These are phyloP conservation scores for Pachyrhynchus sulphureomaculatus DNA, from an alignment of 1,140 invertebrate species.

Conservation along the genomic window DNA sequence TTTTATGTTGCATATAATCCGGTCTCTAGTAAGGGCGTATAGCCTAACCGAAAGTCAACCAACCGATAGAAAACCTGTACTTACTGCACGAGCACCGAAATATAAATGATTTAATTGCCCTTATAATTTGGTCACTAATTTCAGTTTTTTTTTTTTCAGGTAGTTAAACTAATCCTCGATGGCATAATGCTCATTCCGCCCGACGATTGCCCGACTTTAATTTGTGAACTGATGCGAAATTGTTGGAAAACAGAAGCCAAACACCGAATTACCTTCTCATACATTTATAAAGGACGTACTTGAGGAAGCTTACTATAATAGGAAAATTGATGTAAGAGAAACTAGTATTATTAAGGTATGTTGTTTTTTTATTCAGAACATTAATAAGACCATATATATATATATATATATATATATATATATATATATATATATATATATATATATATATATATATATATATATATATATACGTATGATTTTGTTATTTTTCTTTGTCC, in stretches of 20 bases:
- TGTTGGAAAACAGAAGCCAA: conserved; percentile 85
- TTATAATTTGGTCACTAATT: background rate
- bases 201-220: conserved; percentile 74
- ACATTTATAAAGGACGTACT: conserved; percentile 72
- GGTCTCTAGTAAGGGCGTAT: no score
- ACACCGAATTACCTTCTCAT: conserved; percentile 72
- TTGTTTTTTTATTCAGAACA: background rate
- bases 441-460: no score
- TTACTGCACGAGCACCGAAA: no score
- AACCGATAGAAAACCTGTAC: no score
- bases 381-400: no score
- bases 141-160: conserved; percentile 2
- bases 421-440: no score
- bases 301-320: conserved; percentile 54
- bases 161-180: conserved; percentile 77
- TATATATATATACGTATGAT: no score
- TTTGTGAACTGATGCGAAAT: conserved; percentile 78
- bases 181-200: conserved; percentile 82
- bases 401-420: no score
- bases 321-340: conserved; percentile 15
- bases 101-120: no score
- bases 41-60: no score
- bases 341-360: background rate
- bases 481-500: no score
- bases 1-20: no score